These are phyloP conservation scores for Rhabdophis nuchalis DNA, from an alignment of 2,797 vertebrate genomes.

Conservation along the genomic window DNA sequence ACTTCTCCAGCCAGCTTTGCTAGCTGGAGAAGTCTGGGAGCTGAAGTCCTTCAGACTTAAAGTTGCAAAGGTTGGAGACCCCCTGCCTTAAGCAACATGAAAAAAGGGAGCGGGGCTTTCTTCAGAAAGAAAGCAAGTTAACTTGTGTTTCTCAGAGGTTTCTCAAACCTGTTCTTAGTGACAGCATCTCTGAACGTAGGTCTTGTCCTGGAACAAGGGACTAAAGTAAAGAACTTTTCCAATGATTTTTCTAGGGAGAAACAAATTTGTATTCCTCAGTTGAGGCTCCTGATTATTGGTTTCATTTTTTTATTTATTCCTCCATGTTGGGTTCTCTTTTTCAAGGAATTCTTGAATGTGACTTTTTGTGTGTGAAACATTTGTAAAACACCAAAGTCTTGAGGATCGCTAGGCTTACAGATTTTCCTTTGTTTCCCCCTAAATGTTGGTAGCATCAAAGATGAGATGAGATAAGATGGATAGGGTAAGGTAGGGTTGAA, in stretches of 20 bases:
- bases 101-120: conserved; percentile 34
- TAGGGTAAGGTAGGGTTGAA: neutral
- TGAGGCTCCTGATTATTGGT: neutral
- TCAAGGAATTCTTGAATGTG: neutral
- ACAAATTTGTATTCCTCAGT: neutral
- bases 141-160: conserved; percentile 54
- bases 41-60: too few species aligned
- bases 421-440: neutral
- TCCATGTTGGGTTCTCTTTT: neutral
- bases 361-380: neutral
- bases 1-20: too few species aligned
- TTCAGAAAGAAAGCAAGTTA: conserved; percentile 28
- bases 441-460: neutral
- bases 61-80: too few species aligned
- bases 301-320: neutral
- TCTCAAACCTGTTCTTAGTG: conserved; percentile 51
- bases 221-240: conserved; percentile 33
- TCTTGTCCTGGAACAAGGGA: conserved; percentile 32
- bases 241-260: neutral
- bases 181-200: conserved; percentile 40
- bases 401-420: neutral
- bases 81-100: conserved; percentile 43
- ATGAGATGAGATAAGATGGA: neutral
- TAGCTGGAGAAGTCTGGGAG: too few species aligned
- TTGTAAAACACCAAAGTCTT: neutral